phyloP scores from a whole-genome alignment of 2,797 vertebrate species.

The Gephyroberyx darwinii region DNA sequence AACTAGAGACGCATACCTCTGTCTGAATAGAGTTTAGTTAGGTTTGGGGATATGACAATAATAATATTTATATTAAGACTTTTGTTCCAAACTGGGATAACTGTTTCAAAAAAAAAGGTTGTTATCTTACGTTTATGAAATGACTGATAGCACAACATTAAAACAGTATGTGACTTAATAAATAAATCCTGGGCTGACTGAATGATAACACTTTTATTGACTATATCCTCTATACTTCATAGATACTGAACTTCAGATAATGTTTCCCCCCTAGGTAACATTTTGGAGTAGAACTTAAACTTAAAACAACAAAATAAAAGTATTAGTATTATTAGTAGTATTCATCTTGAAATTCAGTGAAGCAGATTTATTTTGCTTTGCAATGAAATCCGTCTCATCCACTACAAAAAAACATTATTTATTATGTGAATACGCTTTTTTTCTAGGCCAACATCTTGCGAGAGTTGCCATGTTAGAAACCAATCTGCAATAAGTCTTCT shows the following conservation, averaged over 20 bases:
- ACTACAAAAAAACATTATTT: neutral
- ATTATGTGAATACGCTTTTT: conserved; percentile 14
- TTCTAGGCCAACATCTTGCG: neutral
- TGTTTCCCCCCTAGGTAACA: neutral
- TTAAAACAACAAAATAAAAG: too few relatives aligned
- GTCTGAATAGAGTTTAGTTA: neutral
- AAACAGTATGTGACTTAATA: conserved; percentile 1
- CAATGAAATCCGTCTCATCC: neutral
- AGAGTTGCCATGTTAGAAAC: conserved; percentile 13
- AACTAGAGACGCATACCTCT: conserved; percentile 9
- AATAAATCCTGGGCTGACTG: conserved; percentile 1
- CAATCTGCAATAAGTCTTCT: conserved; percentile 36
- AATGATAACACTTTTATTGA: neutral
- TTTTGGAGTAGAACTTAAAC: too few relatives aligned
- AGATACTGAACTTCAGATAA: neutral
- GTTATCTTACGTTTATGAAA: neutral
- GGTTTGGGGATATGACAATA: too few relatives aligned
- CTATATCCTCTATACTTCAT: conserved; percentile 4
- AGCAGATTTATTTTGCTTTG: neutral
- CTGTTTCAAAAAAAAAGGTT: too few relatives aligned
- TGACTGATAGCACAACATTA: neutral
- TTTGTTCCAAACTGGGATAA: too few relatives aligned
- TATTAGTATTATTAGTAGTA: neutral
- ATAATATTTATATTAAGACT: too few relatives aligned
- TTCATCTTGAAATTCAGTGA: neutral